Conservation (phyloP, 1,140 invertebrate species). For the Berghia stephanieae region DNA sequence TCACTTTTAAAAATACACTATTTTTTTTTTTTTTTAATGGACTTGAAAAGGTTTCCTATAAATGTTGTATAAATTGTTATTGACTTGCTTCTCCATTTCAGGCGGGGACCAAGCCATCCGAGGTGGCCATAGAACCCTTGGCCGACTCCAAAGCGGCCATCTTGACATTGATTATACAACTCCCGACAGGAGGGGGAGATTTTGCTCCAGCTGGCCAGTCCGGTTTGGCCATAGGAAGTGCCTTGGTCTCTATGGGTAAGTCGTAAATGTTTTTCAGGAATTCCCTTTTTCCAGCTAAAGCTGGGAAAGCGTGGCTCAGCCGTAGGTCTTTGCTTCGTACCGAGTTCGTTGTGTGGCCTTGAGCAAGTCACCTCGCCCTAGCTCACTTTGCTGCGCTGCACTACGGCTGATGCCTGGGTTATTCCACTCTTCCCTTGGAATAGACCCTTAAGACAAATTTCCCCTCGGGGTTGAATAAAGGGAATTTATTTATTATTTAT, state of each 20-base stretch:
- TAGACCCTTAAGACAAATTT: no score
- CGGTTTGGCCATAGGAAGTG: slow-evolving; percentile 67
- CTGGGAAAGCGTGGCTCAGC: no score
- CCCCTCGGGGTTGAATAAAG: no score
- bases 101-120: slow-evolving; percentile 75
- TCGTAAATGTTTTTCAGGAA: slow-evolving; percentile 13
- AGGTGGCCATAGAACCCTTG: slow-evolving; percentile 93
- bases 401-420: no score
- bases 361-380: no score
- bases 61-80: background rate
- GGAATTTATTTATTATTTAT: no score
- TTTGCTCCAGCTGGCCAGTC: slow-evolving; percentile 87
- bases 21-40: background rate
- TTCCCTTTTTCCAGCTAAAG: background rate
- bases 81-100: slow-evolving; percentile 22
- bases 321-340: background rate
- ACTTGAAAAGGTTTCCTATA: background rate
- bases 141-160: slow-evolving; percentile 89
- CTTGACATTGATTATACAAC: slow-evolving; percentile 87
- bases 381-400: no score
- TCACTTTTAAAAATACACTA: background rate
- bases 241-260: slow-evolving; percentile 61
- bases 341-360: no score
- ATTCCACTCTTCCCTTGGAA: no score
- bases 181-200: slow-evolving; percentile 78